These are phyloP conservation scores for Platerodrilus igneus DNA, from an alignment of 2,888 invertebrate species.

Conservation along the genomic window DNA sequence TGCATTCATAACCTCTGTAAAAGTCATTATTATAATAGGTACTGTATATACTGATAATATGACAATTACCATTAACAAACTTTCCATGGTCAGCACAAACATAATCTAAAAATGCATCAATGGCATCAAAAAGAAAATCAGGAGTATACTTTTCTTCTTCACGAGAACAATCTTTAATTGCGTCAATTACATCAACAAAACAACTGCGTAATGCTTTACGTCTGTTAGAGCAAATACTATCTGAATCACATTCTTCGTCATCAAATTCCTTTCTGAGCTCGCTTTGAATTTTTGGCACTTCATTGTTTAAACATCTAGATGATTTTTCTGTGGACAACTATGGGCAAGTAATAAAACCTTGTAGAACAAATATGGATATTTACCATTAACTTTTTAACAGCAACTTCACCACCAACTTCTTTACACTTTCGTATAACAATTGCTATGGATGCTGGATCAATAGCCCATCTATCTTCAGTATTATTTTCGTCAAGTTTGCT, in stretches of 20 bases:
- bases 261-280: background rate
- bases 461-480: no score
- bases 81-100: conserved; percentile 7
- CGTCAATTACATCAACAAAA: conserved; percentile 1
- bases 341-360: background rate
- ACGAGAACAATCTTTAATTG: conserved; percentile 8
- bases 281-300: conserved; percentile 3
- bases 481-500: no score
- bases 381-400: background rate
- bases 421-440: background rate
- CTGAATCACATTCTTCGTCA: background rate
- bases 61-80: conserved; percentile 2
- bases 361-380: background rate
- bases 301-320: conserved; percentile 5
- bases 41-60: background rate
- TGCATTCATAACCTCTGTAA: background rate
- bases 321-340: no score
- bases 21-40: background rate
- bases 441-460: no score
- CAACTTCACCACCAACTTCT: background rate
- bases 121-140: conserved; percentile 8
- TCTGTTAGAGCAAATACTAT: conserved; percentile 7
- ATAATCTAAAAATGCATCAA: conserved; percentile 6
- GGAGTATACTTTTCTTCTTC: conserved; percentile 13
- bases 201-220: conserved; percentile 4